Evolutionary conservation across 2,113 vertebrate species (phyloP), one percentile per base, ranked within the genome.

Genomic region (Falcunculus frontatus): DNA sequence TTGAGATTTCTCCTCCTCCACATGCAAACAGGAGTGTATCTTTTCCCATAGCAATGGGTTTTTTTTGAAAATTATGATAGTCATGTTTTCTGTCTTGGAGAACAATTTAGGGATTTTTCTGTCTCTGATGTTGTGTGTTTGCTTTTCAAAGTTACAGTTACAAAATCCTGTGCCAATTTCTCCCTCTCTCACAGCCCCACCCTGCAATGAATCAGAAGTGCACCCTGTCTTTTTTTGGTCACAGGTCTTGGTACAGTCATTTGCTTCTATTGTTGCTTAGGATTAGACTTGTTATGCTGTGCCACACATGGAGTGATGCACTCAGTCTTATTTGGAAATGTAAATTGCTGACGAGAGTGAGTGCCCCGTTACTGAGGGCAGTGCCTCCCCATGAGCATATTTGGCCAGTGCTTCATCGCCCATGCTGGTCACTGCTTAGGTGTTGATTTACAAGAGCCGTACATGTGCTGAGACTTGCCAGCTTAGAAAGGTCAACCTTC

Each of bases 291-390:
- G 46, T 83, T 93, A 42, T 35, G 86, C 47, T 47, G 78, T 62
- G 39, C 70, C 35, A 18, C 82, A 41, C 25, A 3, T 44, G 44
- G 41, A 79, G 37, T 15, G 13, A 56, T 47, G 74, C 73, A 5
- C 78, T 73, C 59, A 15, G 63, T 94, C 87, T 96, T 96, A 97
- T 88, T 96, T 93, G 94, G 94, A 89, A 82, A 49, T 89, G 59
- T 57, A 33, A 82, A 91, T 56, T 81, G 65, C 53, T 82, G 78
- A n/a, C 29, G 55, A 7, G 42, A 94, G 59, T 0, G 0, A 57
- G 53, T 80, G 85, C 82, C 67, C 39, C 13, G 10, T 88, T 77
- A 26, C 63, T 55, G 68, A 91, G 67, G 59, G 57, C 79, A 87
- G 62, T 2, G 9, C 80, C 75, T 85, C 55, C 42, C 55, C 50